Evolutionary conservation across 2,113 vertebrate species (phyloP).

Genomic region (Otocyon megalotis): DNA sequence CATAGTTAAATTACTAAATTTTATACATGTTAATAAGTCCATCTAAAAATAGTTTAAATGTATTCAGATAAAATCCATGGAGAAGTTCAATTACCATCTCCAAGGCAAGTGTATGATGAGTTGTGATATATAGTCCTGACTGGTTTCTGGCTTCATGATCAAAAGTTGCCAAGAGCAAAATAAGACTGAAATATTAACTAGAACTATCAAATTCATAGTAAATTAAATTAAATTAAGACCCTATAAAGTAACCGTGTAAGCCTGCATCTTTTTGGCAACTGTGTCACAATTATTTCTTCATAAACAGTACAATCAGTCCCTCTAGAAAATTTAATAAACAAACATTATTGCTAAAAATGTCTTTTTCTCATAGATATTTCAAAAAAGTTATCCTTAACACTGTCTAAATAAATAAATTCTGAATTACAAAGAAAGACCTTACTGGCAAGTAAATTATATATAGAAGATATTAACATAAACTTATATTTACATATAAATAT

Average conservation of each 20-base stretch:
- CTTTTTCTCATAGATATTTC: neutral
- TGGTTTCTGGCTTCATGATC: neutral
- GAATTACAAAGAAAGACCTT: neutral
- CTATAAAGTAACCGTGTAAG: neutral
- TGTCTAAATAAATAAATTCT: neutral
- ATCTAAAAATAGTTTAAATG: neutral
- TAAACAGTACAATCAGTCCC: neutral
- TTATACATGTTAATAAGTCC: neutral
- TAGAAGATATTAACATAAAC: neutral
- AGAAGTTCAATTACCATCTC: neutral
- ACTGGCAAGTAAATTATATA: neutral
- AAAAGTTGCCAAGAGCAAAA: neutral
- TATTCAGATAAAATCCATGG: neutral
- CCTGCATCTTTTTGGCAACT: neutral
- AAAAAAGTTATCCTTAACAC: neutral
- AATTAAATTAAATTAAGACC: neutral
- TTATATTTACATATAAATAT: neutral
- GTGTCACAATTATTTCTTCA: neutral
- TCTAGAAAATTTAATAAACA: neutral
- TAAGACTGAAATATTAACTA: neutral
- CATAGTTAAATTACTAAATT: neutral
- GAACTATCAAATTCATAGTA: neutral
- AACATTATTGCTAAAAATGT: neutral
- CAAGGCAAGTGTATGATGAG: neutral
- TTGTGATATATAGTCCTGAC: neutral